A percentile compares a stretch with the other conserved stretches of the same genome.
Evolutionary conservation across 2,113 vertebrate species (phyloP).

Genomic region (Chaetorhynchus papuensis): DNA sequence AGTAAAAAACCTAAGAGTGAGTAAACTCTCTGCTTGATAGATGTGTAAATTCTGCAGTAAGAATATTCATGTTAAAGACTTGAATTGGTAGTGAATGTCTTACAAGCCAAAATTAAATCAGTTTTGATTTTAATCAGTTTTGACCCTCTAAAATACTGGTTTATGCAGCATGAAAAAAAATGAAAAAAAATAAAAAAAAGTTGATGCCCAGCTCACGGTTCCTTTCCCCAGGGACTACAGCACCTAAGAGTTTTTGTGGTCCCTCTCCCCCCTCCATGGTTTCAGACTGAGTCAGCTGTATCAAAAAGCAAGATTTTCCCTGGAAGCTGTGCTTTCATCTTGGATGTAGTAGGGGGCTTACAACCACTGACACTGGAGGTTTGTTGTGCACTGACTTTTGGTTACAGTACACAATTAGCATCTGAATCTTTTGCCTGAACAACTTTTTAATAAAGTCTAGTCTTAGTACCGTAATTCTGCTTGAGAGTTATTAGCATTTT

Average conservation of each 20-base stretch:
- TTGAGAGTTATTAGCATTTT: not conserved
- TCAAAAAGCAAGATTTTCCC: not conserved
- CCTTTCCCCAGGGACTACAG: not conserved
- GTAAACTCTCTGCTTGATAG: conserved; percentile 61
- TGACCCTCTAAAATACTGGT: not conserved
- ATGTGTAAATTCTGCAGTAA: not conserved
- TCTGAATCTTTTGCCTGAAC: not conserved
- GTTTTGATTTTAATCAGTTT: not conserved
- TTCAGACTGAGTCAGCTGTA: not conserved
- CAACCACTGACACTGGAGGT: not conserved
- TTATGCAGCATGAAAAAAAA: not conserved
- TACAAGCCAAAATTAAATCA: not conserved
- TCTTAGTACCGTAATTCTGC: not conserved
- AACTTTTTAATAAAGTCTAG: not conserved
- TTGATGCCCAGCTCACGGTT: not conserved
- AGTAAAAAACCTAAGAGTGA: conserved; percentile 92
- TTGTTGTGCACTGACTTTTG: not conserved
- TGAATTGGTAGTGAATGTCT: not conserved
- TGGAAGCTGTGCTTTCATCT: not conserved
- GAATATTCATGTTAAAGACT: not conserved
- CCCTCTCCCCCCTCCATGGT: not conserved
- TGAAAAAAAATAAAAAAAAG: too few relatives aligned
- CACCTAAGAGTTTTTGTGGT: not conserved
- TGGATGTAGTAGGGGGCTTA: not conserved
- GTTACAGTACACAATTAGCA: not conserved